Evolutionary conservation across 2,113 vertebrate species (phyloP).

Genomic region (Nothoprocta perdicaria): DNA sequence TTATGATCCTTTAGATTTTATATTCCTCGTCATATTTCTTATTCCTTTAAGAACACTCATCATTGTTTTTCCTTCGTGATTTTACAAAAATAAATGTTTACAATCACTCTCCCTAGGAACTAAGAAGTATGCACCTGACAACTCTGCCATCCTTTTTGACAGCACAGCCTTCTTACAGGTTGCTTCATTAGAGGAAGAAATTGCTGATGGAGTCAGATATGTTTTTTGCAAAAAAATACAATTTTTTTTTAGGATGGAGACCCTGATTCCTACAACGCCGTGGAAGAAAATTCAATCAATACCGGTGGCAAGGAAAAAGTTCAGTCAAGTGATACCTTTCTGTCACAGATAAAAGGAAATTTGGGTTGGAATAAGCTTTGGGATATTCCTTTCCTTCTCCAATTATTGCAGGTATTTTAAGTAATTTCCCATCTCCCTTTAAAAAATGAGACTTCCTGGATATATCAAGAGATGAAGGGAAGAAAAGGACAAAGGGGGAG

Average conservation of each 20-base stretch:
- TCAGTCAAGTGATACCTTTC: background rate
- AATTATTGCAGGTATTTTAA: background rate
- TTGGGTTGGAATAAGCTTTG: background rate
- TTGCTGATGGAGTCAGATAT: background rate
- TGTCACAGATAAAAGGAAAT: background rate
- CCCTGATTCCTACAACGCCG: accelerated
- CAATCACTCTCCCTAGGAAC: background rate
- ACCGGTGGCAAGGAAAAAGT: background rate
- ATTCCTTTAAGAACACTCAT: background rate
- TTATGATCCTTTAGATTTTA: background rate
- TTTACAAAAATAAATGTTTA: constrained; percentile 14
- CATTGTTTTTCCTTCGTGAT: background rate
- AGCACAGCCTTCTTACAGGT: background rate
- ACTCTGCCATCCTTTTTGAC: background rate
- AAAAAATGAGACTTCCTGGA: background rate
- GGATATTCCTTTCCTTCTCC: background rate
- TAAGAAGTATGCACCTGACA: background rate
- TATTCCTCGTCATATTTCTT: background rate
- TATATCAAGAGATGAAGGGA: background rate
- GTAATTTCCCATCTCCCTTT: background rate
- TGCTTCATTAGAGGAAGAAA: background rate
- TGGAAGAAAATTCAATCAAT: too few species aligned
- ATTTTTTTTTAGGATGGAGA: background rate
- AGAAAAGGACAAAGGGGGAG: background rate
- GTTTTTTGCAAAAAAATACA: background rate